Evolutionary conservation across 2,797 vertebrate species (phyloP), one percentile per base, ranked within the genome.

Genomic region (Apogon hyalosoma): DNA sequence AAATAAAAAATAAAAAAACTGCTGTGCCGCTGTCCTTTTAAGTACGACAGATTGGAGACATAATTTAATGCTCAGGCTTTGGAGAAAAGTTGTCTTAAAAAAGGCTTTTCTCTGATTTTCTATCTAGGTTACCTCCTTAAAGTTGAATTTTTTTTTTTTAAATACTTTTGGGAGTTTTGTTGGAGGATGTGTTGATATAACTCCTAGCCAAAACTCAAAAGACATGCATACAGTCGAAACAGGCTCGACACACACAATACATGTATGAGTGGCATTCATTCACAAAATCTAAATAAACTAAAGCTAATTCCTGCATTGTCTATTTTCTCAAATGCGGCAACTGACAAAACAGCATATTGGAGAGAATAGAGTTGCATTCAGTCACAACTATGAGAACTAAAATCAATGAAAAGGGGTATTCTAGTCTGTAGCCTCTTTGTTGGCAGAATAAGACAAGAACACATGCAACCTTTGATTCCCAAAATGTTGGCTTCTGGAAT

Each of bases 261-360:
- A 73, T 19, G 51, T 36, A 61, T 31, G 55, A 43, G 38, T 7
- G 6, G 33, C 21, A 11, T 54, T 69, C 21, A 10, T 24, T 67
- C 52, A 45, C 4, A 31, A 38, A 75, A 62, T 63, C 60, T 16
- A 68, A 59, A 21, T 3, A 64, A 69, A 65, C 67, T 65, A 74
- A 79, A 66, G 49, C 55, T 58, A 43, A 80, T 63, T 74, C 56
- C 49, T 5, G 15, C 42, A 75, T 54, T 64, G 56, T 50, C 39
- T 36, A 60, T 53, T 77, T 83, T 72, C 75, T 51, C 58, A 14
- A 69, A 80, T 68, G 46, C 82, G 49, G 51, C n/a, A 42, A 59
- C 13, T 39, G 71, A 63, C 73, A 40, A 73, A 73, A 69, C 59
- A 8, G 21, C 57, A 40, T 21, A 24, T 36, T 36, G 74, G 46